A percentile compares a stretch with the other conserved stretches of the same genome.
phyloP scores from a whole-genome alignment of 2,797 vertebrate genomes.

The Melanotaenia trifasciata region DNA sequence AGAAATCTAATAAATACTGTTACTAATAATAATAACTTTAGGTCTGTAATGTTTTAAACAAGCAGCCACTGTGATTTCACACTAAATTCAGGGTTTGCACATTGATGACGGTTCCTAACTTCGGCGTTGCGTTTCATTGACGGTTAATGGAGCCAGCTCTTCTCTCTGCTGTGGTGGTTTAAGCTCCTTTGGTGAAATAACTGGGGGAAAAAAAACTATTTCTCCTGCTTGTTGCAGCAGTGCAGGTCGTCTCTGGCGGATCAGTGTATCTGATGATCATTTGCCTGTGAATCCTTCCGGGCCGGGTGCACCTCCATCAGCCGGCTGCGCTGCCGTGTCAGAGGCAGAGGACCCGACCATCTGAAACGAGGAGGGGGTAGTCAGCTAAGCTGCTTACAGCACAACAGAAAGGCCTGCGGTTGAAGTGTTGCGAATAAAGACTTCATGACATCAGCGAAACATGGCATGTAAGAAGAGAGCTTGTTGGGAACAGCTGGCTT shows the following conservation, averaged over 20 bases:
- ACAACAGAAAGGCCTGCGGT: conserved; percentile 57
- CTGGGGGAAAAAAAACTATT: neutral
- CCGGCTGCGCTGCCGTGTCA: conserved; percentile 38
- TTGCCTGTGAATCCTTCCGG: neutral
- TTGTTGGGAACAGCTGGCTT: conserved; percentile 37
- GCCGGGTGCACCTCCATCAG: conserved; percentile 36
- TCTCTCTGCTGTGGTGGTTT: neutral
- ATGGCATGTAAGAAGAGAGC: conserved; percentile 51
- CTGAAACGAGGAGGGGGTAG: conserved; percentile 59
- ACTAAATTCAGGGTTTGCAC: neutral
- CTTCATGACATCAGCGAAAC: conserved; percentile 36
- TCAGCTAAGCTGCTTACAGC: conserved; percentile 73
- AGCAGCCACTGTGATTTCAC: neutral
- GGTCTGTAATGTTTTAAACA: neutral
- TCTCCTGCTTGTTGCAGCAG: neutral
- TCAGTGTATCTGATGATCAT: neutral
- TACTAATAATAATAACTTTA: too few relatives aligned
- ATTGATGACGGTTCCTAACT: conserved; percentile 52
- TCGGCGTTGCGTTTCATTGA: neutral
- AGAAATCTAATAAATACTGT: too few relatives aligned
- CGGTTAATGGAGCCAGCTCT: neutral
- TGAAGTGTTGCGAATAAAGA: conserved; percentile 42
- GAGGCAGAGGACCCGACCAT: conserved; percentile 70
- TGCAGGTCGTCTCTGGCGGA: neutral
- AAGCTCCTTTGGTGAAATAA: neutral